Evolutionary conservation across 2,888 invertebrate genomes (phyloP).

Genomic region (Trachelus stipa): DNA sequence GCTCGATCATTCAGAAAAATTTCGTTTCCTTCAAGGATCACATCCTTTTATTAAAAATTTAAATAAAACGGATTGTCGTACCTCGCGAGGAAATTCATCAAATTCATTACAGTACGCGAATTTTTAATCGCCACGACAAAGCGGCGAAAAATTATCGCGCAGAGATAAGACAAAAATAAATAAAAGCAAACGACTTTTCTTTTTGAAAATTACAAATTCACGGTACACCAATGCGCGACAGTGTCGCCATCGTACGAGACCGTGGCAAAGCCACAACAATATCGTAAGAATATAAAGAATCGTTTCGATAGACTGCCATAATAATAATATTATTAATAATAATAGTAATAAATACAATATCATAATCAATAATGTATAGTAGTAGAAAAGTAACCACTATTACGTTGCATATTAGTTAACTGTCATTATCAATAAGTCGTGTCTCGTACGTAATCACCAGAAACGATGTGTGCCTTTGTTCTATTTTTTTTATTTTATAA

Average conservation of each 20-base stretch:
- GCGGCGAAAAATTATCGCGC: not conserved
- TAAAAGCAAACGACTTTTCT: not conserved
- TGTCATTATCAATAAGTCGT: not conserved
- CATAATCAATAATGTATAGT: slow-evolving; percentile 6
- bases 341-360: not conserved
- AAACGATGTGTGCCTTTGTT: not conserved
- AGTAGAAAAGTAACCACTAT: not conserved
- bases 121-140: not conserved
- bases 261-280: not conserved
- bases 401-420: not conserved
- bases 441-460: not conserved
- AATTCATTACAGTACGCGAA: no score
- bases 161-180: not conserved
- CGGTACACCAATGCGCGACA: no score
- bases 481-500: not conserved
- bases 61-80: slow-evolving; percentile 4
- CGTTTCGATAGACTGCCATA: slow-evolving; percentile 46
- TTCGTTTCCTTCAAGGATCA: not conserved
- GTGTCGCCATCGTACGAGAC: not conserved
- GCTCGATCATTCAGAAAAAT: not conserved
- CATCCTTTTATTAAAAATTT: slow-evolving; percentile 1
- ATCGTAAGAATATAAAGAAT: slow-evolving; percentile 15
- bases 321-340: slow-evolving; percentile 28
- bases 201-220: not conserved
- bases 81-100: not conserved